A percentile compares a stretch with the other conserved stretches of the same genome.
Evolutionary conservation across 2,888 invertebrate genomes (phyloP).

Genomic region (Zygaena filipendulae): DNA sequence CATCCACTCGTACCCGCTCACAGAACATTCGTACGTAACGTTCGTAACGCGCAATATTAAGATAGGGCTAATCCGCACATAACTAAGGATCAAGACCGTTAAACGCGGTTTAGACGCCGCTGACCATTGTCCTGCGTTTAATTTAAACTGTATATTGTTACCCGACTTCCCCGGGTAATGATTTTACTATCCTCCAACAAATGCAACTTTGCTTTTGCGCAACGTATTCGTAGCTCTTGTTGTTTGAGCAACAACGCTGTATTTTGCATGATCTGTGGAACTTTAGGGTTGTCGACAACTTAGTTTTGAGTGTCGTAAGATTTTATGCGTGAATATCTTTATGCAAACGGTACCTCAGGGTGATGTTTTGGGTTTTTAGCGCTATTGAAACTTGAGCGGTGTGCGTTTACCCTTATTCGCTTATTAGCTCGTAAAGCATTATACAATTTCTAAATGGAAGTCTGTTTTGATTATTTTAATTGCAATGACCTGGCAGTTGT

Average conservation of each 20-base stretch:
- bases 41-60: too few species aligned
- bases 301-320: slow-evolving; percentile 53
- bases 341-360: slow-evolving; percentile 61
- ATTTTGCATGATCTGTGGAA: too few species aligned
- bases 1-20: too few species aligned
- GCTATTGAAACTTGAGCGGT: slow-evolving; percentile 51
- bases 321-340: slow-evolving; percentile 57
- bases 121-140: slow-evolving; percentile 66
- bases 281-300: too few species aligned
- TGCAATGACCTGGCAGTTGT: too few species aligned
- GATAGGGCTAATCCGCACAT: slow-evolving; percentile 65
- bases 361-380: slow-evolving; percentile 54
- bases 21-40: too few species aligned
- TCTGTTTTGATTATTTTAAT: slow-evolving; percentile 24
- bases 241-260: too few species aligned
- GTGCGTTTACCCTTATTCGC: slow-evolving; percentile 22
- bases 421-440: slow-evolving; percentile 33
- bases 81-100: slow-evolving; percentile 62
- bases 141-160: slow-evolving; percentile 50
- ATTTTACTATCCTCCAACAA: slow-evolving; percentile 24
- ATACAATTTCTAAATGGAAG: slow-evolving; percentile 27
- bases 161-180: slow-evolving; percentile 27
- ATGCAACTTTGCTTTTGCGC: slow-evolving; percentile 16
- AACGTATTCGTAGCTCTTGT: too few species aligned
- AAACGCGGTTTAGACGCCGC: slow-evolving; percentile 40